These are phyloP conservation scores for Protophormia terraenovae DNA, from an alignment of 2,888 invertebrate genomes.

Conservation along the genomic window DNA sequence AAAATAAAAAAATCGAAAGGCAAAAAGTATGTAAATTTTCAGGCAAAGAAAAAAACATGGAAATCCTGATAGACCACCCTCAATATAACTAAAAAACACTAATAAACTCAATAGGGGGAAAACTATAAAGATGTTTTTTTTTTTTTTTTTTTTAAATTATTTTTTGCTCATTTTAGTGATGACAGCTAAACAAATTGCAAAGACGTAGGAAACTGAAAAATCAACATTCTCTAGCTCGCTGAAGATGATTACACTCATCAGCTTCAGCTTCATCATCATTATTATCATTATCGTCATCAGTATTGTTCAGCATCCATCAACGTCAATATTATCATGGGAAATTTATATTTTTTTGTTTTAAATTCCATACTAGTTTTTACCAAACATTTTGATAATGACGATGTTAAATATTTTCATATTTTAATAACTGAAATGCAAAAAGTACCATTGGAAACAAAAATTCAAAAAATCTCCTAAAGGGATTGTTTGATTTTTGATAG, in stretches of 20 bases:
- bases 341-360: neutral
- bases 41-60: neutral
- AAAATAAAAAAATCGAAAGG: neutral
- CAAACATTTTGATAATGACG: neutral
- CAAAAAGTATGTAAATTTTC: neutral
- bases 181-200: constrained; percentile 51
- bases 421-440: neutral
- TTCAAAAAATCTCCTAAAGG: neutral
- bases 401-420: neutral
- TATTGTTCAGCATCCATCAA: neutral
- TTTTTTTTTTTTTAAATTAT: too few species aligned
- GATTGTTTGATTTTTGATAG: neutral
- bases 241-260: constrained; percentile 20
- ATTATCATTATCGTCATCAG: neutral
- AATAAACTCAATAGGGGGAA: too few species aligned
- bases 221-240: constrained; percentile 5
- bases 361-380: neutral
- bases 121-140: neutral
- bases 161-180: constrained; percentile 31
- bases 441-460: neutral
- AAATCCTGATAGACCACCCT: constrained; percentile 21
- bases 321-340: constrained; percentile 37
- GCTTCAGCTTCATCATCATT: neutral
- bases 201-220: constrained; percentile 20
- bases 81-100: neutral